Conservation (phyloP, 1,140 invertebrate species). For the Charaxes varanes region DNA sequence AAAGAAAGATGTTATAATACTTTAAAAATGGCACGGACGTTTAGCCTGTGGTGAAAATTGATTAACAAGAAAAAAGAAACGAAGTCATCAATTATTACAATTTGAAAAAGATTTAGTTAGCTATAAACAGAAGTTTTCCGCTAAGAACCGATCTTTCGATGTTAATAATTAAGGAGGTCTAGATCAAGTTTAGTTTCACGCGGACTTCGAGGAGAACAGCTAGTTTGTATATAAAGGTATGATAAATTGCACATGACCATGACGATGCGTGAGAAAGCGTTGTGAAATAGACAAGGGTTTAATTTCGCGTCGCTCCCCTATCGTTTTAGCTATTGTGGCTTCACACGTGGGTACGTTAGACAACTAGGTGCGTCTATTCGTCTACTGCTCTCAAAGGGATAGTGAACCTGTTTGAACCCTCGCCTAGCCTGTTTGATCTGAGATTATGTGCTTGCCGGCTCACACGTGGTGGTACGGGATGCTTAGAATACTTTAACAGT, state of each 20-base stretch:
- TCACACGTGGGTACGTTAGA: slow-evolving; percentile 24
- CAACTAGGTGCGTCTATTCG: slow-evolving; percentile 28
- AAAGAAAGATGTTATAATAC: too few species aligned
- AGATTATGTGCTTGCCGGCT: background rate
- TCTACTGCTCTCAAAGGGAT: slow-evolving; percentile 37
- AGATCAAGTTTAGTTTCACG: too few species aligned
- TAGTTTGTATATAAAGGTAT: too few species aligned
- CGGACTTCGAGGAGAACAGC: too few species aligned
- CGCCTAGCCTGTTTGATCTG: slow-evolving; percentile 19
- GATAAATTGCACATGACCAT: slow-evolving; percentile 33
- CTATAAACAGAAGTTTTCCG: too few species aligned
- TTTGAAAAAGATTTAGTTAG: too few species aligned
- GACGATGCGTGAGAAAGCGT: slow-evolving; percentile 47
- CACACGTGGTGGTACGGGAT: background rate
- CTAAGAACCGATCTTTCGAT: too few species aligned
- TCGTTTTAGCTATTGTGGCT: slow-evolving; percentile 24
- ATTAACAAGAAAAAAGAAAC: too few species aligned
- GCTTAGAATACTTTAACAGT: background rate
- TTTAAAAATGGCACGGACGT: too few species aligned
- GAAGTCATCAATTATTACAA: too few species aligned
- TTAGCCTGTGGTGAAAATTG: too few species aligned
- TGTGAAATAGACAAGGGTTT: slow-evolving; percentile 33
- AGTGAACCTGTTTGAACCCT: slow-evolving; percentile 45
- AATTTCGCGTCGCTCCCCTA: slow-evolving; percentile 29
- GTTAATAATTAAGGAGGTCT: too few species aligned